Base-by-base conservation (phyloP, 2,113 vertebrate genomes). In the Oreochromis tanganicae region DNA sequence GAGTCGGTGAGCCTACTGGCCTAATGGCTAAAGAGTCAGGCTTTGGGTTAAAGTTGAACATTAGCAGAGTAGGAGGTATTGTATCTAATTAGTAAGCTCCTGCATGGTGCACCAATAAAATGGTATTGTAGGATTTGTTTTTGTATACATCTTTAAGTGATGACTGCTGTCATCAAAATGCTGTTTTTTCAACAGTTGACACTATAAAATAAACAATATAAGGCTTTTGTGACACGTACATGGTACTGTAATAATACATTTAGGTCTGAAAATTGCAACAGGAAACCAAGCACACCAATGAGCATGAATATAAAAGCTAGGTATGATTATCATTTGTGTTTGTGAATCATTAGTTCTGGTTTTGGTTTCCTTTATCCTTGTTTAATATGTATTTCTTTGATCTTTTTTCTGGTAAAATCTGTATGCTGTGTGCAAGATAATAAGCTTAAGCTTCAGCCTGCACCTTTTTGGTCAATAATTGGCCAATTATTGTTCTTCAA, bases 311-410 rank as follows among this genome's bases (percentile, higher is more conserved):
- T 10, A 61, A 61, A 61, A 34, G 8, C 8, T 17, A 61, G 8
- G 3, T 10, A 19, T 63, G 29, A 34, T 19, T 34, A 34, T 34
- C 29, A 34, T 10, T 27, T 27, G 27, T 61, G 29, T 61, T 61
- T 61, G 5, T 34, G 14, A 61, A 61, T 34, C 16, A 61, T 61
- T 61, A 17, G 5, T 48, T 75, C 24, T 46, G n/a, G 4, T 61
- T 61, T 34, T 61, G 29, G 5, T 4, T 71, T 41, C 13, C 2
- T 73, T 73, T 73, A 48, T 75, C 14, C 14, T 75, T 48, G 14
- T 48, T 48, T 50, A 75, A 75, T 48, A 75, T 75, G 14, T 29
- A 5, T 75, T 48, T 50, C 9, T 75, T 48, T 75, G 43, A 48
- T 75, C 9, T 21, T 75, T 75, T 27, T 46, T 75, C 5, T 75